Evolutionary conservation across 2,888 invertebrate species (phyloP).

Genomic region (Caenorhabditis drosophilae): DNA sequence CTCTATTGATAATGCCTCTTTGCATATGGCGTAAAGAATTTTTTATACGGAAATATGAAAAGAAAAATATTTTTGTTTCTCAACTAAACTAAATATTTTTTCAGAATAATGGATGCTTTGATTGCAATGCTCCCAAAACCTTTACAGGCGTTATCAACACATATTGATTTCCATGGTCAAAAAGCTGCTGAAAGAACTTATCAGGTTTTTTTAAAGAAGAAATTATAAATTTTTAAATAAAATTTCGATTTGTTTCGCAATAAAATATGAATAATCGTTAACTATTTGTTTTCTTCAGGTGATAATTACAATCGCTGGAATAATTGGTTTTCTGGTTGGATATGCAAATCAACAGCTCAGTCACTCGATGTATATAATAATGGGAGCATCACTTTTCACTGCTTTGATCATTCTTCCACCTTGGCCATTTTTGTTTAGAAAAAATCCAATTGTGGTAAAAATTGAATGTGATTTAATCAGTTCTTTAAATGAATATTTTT

Average conservation of each 20-base stretch:
- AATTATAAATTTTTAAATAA: not conserved
- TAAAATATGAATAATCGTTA: not conserved
- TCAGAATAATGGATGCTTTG: slow-evolving; percentile 57
- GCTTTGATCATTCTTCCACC: slow-evolving; percentile 62
- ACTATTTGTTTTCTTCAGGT: slow-evolving; percentile 38
- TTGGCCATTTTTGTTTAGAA: slow-evolving; percentile 65
- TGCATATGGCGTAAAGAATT: no score
- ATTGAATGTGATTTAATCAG: not conserved
- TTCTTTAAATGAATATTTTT: not conserved
- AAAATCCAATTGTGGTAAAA: slow-evolving; percentile 50
- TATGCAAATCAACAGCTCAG: slow-evolving; percentile 58
- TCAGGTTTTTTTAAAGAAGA: slow-evolving; percentile 46
- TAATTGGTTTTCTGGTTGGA: slow-evolving; percentile 64
- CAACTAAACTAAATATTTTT: not conserved
- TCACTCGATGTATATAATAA: slow-evolving; percentile 49
- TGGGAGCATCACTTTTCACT: slow-evolving; percentile 54
- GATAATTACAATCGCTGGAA: slow-evolving; percentile 57
- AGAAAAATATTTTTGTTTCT: not conserved
- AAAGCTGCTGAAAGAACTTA: slow-evolving; percentile 61
- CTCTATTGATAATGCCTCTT: slow-evolving; percentile 8
- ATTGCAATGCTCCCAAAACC: slow-evolving; percentile 64
- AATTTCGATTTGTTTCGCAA: slow-evolving; percentile 1
- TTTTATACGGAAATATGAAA: no score
- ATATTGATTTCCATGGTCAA: slow-evolving; percentile 65
- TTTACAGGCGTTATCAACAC: slow-evolving; percentile 51